A percentile compares a stretch with the other conserved stretches of the same genome.
Evolutionary conservation across 2,113 vertebrate species (phyloP).

Genomic region (Hemichromis elongatus): DNA sequence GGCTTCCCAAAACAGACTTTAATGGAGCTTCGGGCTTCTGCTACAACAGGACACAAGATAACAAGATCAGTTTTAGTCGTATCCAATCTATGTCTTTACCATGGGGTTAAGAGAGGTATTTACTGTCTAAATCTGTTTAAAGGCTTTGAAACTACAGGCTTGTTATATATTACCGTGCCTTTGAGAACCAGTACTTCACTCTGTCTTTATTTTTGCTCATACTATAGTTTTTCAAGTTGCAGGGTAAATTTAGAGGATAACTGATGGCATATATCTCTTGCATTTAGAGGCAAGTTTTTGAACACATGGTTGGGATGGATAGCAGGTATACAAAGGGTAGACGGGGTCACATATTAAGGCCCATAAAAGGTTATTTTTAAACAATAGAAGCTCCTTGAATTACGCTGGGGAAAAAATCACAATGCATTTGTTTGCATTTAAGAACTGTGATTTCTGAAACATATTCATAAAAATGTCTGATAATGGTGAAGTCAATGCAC

Average conservation of each 20-base stretch:
- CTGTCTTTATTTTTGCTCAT: background rate
- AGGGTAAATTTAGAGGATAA: background rate
- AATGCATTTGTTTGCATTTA: background rate
- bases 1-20: background rate
- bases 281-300: background rate
- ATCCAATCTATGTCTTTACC: constrained; percentile 50
- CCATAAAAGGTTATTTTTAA: background rate
- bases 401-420: background rate
- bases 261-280: background rate
- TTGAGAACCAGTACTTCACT: background rate
- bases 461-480: background rate
- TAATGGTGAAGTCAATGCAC: background rate
- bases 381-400: background rate
- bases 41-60: constrained; percentile 39
- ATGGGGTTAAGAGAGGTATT: constrained; percentile 44
- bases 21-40: constrained; percentile 10
- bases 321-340: background rate
- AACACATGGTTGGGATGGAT: background rate
- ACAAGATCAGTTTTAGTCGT: constrained; percentile 40
- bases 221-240: background rate
- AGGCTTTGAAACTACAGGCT: constrained; percentile 26
- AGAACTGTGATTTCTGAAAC: background rate
- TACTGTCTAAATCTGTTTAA: constrained; percentile 50
- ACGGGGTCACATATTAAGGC: background rate
- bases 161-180: background rate